Percentiles rank a stretch among this genome's conserved stretches.
These are phyloP conservation scores for Montipora foliosa DNA, from an alignment of 64 coral and sea anemone species.

Conservation along the genomic window DNA sequence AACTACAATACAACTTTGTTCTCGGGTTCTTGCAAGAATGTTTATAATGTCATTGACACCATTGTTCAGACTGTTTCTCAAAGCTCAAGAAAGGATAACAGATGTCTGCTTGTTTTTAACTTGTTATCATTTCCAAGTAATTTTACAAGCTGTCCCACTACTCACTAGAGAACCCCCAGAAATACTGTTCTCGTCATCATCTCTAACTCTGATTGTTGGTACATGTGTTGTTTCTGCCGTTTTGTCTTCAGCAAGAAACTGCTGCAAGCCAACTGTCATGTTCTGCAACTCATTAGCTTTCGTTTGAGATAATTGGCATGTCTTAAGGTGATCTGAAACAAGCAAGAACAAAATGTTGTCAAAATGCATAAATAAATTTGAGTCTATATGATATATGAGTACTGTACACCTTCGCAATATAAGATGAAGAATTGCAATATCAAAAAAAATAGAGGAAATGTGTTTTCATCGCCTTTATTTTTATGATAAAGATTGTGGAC, in stretches of 20 bases:
- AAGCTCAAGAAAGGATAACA: no score
- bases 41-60: no score
- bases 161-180: neutral
- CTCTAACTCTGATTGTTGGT: neutral
- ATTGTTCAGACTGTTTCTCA: no score
- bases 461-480: no score
- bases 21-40: no score
- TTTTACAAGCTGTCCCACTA: neutral
- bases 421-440: no score
- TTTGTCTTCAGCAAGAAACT: neutral
- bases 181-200: neutral
- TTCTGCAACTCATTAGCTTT: neutral
- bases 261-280: neutral
- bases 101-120: no score
- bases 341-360: neutral
- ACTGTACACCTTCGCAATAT: no score
- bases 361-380: neutral
- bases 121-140: no score
- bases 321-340: constrained; percentile 30
- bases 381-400: neutral
- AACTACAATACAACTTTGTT: no score
- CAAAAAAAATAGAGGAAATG: no score
- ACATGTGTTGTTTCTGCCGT: neutral
- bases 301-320: constrained; percentile 14
- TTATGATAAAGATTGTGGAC: no score